Evolutionary conservation across 2,113 vertebrate species (phyloP).

Genomic region (Amphilophus citrinellus): DNA sequence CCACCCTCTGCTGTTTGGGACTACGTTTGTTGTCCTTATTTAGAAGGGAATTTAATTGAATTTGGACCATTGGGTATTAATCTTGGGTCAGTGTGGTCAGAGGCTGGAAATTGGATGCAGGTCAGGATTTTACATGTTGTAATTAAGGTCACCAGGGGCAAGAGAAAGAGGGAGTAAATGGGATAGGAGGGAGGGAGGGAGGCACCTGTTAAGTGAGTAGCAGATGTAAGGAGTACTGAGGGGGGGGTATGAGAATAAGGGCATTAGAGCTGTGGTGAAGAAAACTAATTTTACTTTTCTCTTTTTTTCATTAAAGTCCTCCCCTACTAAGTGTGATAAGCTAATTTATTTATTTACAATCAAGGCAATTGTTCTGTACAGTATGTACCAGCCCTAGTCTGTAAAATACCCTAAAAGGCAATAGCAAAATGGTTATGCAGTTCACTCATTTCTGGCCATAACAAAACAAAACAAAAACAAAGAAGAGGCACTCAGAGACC

Average conservation of each 20-base stretch:
- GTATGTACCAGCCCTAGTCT: too few relatives aligned
- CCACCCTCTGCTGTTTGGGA: neutral
- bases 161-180: conserved; percentile 2
- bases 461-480: accelerated
- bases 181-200: neutral
- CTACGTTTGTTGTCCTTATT: conserved; percentile 40
- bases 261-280: too few relatives aligned
- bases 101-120: conserved; percentile 72
- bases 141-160: conserved; percentile 76
- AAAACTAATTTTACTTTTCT: too few relatives aligned
- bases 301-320: too few relatives aligned
- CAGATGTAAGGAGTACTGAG: neutral
- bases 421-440: neutral
- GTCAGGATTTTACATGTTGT: conserved; percentile 76
- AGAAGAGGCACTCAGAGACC: neutral
- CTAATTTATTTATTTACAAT: too few relatives aligned
- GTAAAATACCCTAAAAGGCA: neutral
- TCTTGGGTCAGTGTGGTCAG: conserved; percentile 56
- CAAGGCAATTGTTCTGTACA: too few relatives aligned
- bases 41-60: conserved; percentile 75
- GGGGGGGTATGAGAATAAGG: neutral
- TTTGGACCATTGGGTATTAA: conserved; percentile 69
- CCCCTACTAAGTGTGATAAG: too few relatives aligned
- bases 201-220: neutral
- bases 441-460: neutral